Conservation (phyloP, 2,797 vertebrate species). For the Cichlasoma orientale region DNA sequence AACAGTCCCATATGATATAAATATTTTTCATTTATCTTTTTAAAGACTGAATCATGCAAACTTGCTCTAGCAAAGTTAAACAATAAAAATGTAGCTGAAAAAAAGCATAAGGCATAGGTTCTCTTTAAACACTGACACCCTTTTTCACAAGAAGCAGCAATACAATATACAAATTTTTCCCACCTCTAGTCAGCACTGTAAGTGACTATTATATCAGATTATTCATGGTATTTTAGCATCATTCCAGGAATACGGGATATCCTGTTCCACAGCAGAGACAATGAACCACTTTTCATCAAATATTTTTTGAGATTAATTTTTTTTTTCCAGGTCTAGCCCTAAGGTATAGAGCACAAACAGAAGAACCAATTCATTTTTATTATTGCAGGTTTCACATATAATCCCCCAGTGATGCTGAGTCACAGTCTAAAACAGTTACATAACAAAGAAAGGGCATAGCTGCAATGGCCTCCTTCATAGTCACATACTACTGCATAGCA, state of each 20-base stretch:
- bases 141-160: not conserved
- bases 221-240: not conserved
- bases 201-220: not conserved
- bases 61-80: too few species aligned
- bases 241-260: not conserved
- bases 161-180: not conserved
- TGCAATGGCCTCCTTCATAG: slow-evolving; percentile 11
- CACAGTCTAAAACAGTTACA: slow-evolving; percentile 63
- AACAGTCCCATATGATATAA: not conserved
- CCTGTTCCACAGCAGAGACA: not conserved
- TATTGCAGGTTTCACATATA: slow-evolving; percentile 54
- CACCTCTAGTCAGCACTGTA: not conserved
- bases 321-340: slow-evolving; percentile 9
- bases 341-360: slow-evolving; percentile 36
- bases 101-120: not conserved
- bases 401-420: slow-evolving; percentile 74
- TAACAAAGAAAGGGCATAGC: slow-evolving; percentile 43
- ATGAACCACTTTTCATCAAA: not conserved
- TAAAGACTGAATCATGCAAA: too few species aligned
- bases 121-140: not conserved
- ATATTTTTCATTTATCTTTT: not conserved
- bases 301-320: slow-evolving; percentile 10
- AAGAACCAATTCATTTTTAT: slow-evolving; percentile 39
- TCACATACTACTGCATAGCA: not conserved
- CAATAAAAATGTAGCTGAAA: too few species aligned